A percentile compares a stretch with the other conserved stretches of the same genome.
phyloP scores from a whole-genome alignment of 1,140 invertebrate genomes.

The Apolygus lucorum region DNA sequence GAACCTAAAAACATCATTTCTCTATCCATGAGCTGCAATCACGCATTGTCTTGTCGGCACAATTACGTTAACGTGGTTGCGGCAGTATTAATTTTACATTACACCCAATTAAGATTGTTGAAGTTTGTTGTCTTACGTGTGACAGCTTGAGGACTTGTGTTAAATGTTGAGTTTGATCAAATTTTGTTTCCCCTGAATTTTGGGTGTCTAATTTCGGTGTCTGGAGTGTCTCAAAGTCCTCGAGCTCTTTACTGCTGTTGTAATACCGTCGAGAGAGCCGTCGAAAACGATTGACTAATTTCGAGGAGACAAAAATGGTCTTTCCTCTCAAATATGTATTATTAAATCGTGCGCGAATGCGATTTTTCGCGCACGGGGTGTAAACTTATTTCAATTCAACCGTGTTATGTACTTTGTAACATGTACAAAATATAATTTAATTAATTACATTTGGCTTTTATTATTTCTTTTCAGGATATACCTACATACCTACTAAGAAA shows the following conservation, averaged over 20 bases:
- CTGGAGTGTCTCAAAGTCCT: not conserved
- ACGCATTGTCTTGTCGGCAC: not conserved
- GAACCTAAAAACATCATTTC: not conserved
- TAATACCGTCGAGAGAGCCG: not conserved
- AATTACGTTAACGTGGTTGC: not conserved
- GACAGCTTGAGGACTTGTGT: not conserved
- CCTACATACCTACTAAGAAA: too few relatives aligned
- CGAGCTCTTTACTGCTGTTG: not conserved
- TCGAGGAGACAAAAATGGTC: not conserved
- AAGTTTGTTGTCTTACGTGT: not conserved
- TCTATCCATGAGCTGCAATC: not conserved
- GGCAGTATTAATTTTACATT: not conserved
- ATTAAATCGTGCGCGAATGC: not conserved
- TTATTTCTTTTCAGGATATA: too few relatives aligned
- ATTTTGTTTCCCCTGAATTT: too few relatives aligned
- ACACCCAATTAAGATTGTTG: not conserved
- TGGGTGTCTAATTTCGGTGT: too few relatives aligned
- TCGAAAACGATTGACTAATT: not conserved
- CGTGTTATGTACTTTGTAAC: not conserved
- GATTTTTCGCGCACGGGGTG: not conserved
- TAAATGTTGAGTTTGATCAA: not conserved
- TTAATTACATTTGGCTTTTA: too few relatives aligned
- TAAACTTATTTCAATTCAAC: not conserved
- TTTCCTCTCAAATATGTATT: not conserved
- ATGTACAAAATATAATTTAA: not conserved